Evolutionary conservation across 2,888 invertebrate species (phyloP), one percentile per base, ranked within the genome.

Genomic region (Rhorus exstirpatorius): DNA sequence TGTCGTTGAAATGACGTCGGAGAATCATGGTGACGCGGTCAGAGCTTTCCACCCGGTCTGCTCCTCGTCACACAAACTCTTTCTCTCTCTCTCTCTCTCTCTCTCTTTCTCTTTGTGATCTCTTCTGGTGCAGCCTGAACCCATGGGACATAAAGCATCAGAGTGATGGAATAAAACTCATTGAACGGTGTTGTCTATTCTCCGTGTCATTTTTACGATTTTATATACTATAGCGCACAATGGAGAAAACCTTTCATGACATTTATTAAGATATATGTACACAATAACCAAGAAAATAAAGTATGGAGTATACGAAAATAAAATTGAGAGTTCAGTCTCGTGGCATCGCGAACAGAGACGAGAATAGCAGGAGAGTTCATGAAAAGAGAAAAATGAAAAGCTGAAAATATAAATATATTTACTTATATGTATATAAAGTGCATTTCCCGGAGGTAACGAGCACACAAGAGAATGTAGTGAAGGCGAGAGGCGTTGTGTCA

Each of bases 101-200:
- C 14, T 46, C 51, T 61, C 51, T 49, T 51, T 67, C 46, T 70
- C 44, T 63, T 70, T 17, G 51, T 67, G 35, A 26, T 19, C 41
- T 35, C 26, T 53, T 35, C 6, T 51, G 41, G 19, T 55, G n/a
- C 71, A 31, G n/a, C 14, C 8, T 35, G 63, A 21, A 24, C 76
- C 76, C 81, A 58, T n/a, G 60, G 51, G 71, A 60, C 60, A 8
- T 10, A 44, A 55, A 51, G 12, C 10, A 31, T 19, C 19, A 8
- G 19, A 63, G 51, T 44, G 17, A 60, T 75, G 70, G 35, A 65
- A 67, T 75, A 71, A 65, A 76, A 67, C 67, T 71, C 55, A 76
- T 76, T 70, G 53, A 76, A 31, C 44, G 35, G 21, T 24, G 68
- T 65, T 71, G 58, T 71, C 49, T 71, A 74, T 79, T 55, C n/a